Evolutionary conservation across 2,797 vertebrate species (phyloP).

Genomic region (Tamandua tetradactyla): DNA sequence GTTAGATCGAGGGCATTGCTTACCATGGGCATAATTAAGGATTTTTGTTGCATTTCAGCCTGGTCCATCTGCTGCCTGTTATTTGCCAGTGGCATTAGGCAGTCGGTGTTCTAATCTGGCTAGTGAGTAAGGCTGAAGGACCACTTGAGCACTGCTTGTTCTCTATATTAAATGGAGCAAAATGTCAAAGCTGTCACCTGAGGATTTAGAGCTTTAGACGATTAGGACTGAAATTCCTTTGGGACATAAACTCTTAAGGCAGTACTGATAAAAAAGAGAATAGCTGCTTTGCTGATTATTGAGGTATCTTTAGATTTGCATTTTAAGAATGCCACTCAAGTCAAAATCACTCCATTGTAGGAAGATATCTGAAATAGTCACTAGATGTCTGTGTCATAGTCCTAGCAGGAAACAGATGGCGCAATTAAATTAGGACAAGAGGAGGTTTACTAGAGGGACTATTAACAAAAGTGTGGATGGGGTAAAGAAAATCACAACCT

Average conservation of each 20-base stretch:
- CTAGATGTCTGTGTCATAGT: background rate
- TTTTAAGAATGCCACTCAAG: background rate
- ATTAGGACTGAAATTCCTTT: conserved; percentile 51
- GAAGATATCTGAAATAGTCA: background rate
- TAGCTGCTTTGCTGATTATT: conserved; percentile 28
- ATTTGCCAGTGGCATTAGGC: conserved; percentile 28
- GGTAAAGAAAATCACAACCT: background rate
- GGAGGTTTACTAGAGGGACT: background rate
- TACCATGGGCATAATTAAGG: background rate
- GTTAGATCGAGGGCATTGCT: conserved; percentile 48
- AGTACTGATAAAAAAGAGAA: conserved; percentile 59
- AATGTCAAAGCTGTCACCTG: conserved; percentile 62
- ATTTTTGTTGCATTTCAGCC: conserved; percentile 51
- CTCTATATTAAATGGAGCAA: conserved; percentile 41
- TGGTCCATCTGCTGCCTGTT: background rate
- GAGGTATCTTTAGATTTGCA: background rate
- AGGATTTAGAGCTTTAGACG: conserved; percentile 64
- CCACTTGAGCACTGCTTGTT: conserved; percentile 50
- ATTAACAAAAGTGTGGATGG: background rate
- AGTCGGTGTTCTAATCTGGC: conserved; percentile 25
- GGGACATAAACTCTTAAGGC: conserved; percentile 58
- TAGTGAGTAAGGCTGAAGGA: conserved; percentile 24
- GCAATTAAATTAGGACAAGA: background rate
- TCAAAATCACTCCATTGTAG: background rate
- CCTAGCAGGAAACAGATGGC: background rate